Percentiles rank a stretch among this genome's conserved stretches.
These are phyloP conservation scores for Cephus sareptanus DNA, from an alignment of 2,888 invertebrate species.

Conservation along the genomic window DNA sequence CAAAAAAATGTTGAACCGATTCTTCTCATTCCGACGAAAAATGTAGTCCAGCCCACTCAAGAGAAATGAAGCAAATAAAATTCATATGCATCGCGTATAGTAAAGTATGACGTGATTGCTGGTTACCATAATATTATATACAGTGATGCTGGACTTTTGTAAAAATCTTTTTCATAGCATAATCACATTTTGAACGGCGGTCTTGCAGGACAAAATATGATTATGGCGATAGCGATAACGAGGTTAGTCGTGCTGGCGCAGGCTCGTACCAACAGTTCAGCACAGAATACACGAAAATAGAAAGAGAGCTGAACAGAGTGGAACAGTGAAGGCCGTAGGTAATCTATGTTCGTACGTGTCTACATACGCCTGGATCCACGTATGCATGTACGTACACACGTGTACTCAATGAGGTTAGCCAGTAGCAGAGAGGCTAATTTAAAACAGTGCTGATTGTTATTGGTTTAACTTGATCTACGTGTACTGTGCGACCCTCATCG, in stretches of 20 bases:
- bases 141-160: not conserved
- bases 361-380: not conserved
- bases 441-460: conserved; percentile 35
- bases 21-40: not conserved
- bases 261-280: conserved; percentile 6
- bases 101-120: not conserved
- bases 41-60: not conserved
- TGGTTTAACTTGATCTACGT: conserved; percentile 18
- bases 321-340: not conserved
- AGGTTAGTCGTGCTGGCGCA: conserved; percentile 47
- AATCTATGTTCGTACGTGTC: not conserved
- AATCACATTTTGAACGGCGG: conserved; percentile 43
- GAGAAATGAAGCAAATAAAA: not conserved
- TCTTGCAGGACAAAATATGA: conserved; percentile 52
- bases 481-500: not conserved
- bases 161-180: conserved; percentile 24
- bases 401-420: not conserved
- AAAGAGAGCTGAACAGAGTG: not conserved
- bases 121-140: not conserved
- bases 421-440: conserved; percentile 25
- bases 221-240: conserved; percentile 54
- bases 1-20: not conserved
- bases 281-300: not conserved
- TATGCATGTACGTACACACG: not conserved
- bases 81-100: not conserved